phyloP scores from a whole-genome alignment of 1,140 invertebrate genomes.

The Brachionus asplanchnoidis region DNA sequence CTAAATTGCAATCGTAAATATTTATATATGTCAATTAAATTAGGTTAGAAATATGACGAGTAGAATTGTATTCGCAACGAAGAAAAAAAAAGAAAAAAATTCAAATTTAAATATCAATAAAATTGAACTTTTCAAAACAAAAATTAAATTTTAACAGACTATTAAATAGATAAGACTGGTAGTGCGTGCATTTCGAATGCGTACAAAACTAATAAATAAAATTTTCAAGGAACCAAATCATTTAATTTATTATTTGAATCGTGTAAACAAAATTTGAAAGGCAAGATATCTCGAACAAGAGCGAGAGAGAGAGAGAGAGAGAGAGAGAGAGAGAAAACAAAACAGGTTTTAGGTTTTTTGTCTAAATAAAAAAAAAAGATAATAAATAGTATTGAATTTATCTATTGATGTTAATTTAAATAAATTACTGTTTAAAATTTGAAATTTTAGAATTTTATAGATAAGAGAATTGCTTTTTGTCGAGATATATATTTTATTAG shows the following conservation, averaged over 20 bases:
- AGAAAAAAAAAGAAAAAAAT: neutral
- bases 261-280: constrained; percentile 25
- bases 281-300: neutral
- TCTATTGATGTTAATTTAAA: constrained; percentile 38
- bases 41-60: constrained; percentile 40
- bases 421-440: constrained; percentile 35
- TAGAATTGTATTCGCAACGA: neutral
- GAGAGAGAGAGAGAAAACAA: neutral
- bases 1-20: constrained; percentile 23
- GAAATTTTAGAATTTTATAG: constrained; percentile 29
- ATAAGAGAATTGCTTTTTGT: neutral
- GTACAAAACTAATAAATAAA: constrained; percentile 31
- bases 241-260: constrained; percentile 26
- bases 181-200: neutral
- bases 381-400: constrained; percentile 33
- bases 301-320: neutral
- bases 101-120: constrained; percentile 33
- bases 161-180: constrained; percentile 25
- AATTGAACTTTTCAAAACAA: constrained; percentile 24
- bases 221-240: constrained; percentile 38
- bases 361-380: neutral
- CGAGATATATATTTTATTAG: neutral
- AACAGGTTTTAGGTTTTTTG: constrained; percentile 20
- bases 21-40: constrained; percentile 40
- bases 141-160: constrained; percentile 27